These are phyloP conservation scores for Irena cyanogastra DNA, from an alignment of 2,113 vertebrate genomes.

Conservation along the genomic window DNA sequence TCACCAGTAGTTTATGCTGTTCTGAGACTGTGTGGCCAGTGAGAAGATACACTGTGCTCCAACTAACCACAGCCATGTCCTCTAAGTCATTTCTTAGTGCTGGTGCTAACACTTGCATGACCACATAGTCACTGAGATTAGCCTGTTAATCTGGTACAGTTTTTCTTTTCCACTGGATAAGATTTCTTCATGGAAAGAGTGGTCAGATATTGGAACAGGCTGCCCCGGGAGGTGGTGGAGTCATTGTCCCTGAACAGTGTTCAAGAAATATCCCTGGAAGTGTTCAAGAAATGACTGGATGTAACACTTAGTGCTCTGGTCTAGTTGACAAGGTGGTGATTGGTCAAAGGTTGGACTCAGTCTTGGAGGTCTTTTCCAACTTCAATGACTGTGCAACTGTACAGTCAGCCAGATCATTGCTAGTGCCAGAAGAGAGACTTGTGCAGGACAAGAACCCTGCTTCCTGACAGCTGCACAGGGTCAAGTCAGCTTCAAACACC, in stretches of 20 bases:
- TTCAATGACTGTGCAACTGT: background rate
- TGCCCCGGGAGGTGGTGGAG: background rate
- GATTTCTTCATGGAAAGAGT: background rate
- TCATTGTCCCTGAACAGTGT: background rate
- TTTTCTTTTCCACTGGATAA: background rate
- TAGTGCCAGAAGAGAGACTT: background rate
- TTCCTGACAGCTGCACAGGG: background rate
- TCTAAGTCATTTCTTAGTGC: background rate
- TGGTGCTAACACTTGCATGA: background rate
- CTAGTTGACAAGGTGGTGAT: background rate
- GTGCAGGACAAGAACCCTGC: background rate
- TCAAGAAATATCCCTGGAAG: background rate
- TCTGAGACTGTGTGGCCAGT: background rate
- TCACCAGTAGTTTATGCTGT: rapidly evolving
- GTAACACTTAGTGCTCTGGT: background rate
- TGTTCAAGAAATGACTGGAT: background rate
- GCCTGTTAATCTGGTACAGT: background rate
- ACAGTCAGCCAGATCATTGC: background rate
- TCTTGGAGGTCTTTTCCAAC: background rate
- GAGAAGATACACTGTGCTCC: background rate
- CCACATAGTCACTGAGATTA: background rate
- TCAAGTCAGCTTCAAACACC: background rate
- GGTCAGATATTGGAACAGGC: background rate
- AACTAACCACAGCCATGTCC: background rate
- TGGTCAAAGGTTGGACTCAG: background rate